Evolutionary conservation across 2,113 vertebrate species (phyloP), one percentile per base, ranked within the genome.

Genomic region (Cyprinus carpio): DNA sequence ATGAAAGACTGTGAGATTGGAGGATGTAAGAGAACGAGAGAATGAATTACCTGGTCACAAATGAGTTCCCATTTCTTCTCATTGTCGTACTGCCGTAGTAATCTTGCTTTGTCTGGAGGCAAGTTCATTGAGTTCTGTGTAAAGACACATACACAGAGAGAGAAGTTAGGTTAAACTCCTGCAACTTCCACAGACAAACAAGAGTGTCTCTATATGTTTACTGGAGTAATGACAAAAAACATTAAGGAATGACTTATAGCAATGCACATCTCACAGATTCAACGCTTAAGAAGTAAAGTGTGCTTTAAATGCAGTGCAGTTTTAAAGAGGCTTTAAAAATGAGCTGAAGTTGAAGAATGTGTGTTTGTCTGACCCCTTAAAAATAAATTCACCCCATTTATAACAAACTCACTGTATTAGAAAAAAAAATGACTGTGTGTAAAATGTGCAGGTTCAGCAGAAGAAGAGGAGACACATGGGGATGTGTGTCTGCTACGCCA

Each of bases 31-130:
- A 43, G 23, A 8, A 23, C 13, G 54, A 56, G 29, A 13, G 40
- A n/a, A n/a, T 40, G 78, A 15, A 37, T 83, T 92, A 99, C 98
- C 97, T 99, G 98, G 92, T 99, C 98, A 56, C 98, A 99, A 91
- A 99, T 97, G 87, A 99, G 96, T 89, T 99, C 98, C 98, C 98
- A 99, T 91, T 99, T 99, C 94, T 99, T 99, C 93, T 99, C 98
- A 11, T 96, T 99, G 94, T 99, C 98, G 16, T 99, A 99, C 90
- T 99, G 97, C 4, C 97, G 94, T 88, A 99, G 93, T 49, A 99
- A 94, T 85, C 98, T 95, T 16, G 98, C 98, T 92, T 99, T 99
- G 94, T 99, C 98, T 9, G 98, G 98, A 4, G 98, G 98, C 90
- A 99, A 93, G 93, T 99, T 99, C 98, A 99, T 99, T 0, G 97